These are phyloP conservation scores for Drosophila nigricruria DNA, from an alignment of 2,888 invertebrate species.

Conservation along the genomic window DNA sequence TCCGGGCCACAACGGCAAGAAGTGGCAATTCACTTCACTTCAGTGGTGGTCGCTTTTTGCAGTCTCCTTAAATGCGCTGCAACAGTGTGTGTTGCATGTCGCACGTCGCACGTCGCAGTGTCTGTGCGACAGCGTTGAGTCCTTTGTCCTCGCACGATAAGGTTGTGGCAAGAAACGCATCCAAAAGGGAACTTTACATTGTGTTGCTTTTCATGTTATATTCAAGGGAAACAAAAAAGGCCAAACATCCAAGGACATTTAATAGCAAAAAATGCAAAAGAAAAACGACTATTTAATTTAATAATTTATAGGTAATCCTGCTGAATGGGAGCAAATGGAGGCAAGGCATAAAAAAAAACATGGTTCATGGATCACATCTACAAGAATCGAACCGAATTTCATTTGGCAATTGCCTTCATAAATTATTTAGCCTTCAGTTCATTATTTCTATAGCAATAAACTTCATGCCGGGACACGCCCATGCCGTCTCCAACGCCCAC, in stretches of 20 bases:
- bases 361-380: conserved; percentile 23
- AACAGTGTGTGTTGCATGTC: conserved; percentile 16
- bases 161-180: conserved; percentile 18
- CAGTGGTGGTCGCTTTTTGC: conserved; percentile 47
- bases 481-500: neutral
- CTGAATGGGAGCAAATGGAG: neutral
- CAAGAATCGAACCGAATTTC: conserved; percentile 50
- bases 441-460: conserved; percentile 69
- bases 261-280: neutral
- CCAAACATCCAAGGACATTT: neutral
- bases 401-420: conserved; percentile 70
- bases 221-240: neutral
- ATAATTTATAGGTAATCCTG: conserved; percentile 26
- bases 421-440: conserved; percentile 63
- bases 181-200: conserved; percentile 13
- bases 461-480: conserved; percentile 40
- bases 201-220: conserved; percentile 27
- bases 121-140: conserved; percentile 19
- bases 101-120: conserved; percentile 12
- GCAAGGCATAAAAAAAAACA: neutral
- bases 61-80: conserved; percentile 43
- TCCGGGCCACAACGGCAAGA: conserved; percentile 51
- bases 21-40: conserved; percentile 69
- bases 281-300: conserved; percentile 15
- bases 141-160: conserved; percentile 50